Conservation (phyloP, 2,113 vertebrate genomes). For the Morone chrysops region DNA sequence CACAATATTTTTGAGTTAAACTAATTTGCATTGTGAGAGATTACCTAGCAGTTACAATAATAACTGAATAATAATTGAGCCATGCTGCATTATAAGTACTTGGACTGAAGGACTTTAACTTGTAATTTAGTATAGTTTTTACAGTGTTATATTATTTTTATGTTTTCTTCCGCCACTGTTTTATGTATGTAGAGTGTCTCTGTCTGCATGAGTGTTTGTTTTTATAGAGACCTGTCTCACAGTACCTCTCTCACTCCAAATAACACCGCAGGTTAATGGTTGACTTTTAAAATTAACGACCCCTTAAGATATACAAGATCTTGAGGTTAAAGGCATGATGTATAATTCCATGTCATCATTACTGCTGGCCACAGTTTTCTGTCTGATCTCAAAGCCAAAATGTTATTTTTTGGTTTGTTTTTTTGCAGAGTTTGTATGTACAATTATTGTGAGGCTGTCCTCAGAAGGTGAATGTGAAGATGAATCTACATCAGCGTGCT, state of each 20-base stretch:
- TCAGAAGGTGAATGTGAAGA: neutral
- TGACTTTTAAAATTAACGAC: conserved; percentile 81
- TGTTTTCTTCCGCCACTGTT: neutral
- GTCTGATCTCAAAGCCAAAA: conserved; percentile 25
- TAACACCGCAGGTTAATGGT: conserved; percentile 77
- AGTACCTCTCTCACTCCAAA: conserved; percentile 51
- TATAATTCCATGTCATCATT: conserved; percentile 66
- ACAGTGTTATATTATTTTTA: neutral
- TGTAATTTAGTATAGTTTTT: neutral
- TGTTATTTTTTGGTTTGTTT: conserved; percentile 43
- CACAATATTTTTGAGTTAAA: too few species aligned
- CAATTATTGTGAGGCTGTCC: too few species aligned
- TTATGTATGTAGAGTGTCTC: neutral
- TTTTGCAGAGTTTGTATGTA: too few species aligned
- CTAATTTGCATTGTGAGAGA: too few species aligned
- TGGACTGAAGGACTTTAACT: neutral
- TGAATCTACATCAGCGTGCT: neutral
- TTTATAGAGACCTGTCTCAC: conserved; percentile 62
- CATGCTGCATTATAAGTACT: neutral
- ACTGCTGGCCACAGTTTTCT: conserved; percentile 32
- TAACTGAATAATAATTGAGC: neutral
- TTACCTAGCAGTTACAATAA: neutral
- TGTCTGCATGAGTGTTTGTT: conserved; percentile 67
- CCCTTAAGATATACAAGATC: conserved; percentile 77
- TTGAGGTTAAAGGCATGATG: conserved; percentile 66